phyloP scores from a whole-genome alignment of 92 coral and sea anemone species.

The Porites cylindrica region DNA sequence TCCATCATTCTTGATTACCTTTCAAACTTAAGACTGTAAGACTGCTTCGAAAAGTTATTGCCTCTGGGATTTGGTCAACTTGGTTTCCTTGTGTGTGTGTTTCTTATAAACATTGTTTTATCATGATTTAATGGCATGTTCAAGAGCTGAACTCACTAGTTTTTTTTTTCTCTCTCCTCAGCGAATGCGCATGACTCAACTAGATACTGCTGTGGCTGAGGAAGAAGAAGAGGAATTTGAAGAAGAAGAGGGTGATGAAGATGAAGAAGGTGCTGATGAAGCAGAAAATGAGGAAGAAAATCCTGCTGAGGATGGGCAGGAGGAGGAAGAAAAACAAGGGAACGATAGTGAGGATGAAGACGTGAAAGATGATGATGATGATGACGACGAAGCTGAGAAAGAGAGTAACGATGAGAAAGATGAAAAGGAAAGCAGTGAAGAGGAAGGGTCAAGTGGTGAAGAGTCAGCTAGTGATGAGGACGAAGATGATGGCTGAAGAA shows the following conservation, averaged over 20 bases:
- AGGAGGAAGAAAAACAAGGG: conserved; percentile 62
- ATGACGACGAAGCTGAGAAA: conserved; percentile 64
- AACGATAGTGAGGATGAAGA: conserved; percentile 59
- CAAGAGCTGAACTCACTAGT: background rate
- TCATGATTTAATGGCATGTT: background rate
- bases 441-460: conserved; percentile 69
- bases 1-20: too few relatives aligned
- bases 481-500: conserved; percentile 13
- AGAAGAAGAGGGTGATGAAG: conserved; percentile 65
- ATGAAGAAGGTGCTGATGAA: conserved; percentile 56
- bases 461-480: conserved; percentile 85
- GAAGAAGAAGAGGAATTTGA: conserved; percentile 83
- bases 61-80: too few relatives aligned
- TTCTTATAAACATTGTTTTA: background rate
- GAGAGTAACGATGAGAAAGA: conserved; percentile 68
- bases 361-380: conserved; percentile 55
- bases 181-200: conserved; percentile 81
- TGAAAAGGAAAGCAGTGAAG: conserved; percentile 78
- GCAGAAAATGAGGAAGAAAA: conserved; percentile 67
- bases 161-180: conserved; percentile 8
- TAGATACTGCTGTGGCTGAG: conserved; percentile 87
- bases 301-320: conserved; percentile 64
- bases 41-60: too few relatives aligned
- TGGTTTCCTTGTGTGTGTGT: background rate
- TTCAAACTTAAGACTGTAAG: too few relatives aligned